Evolutionary conservation across 2,888 invertebrate species (phyloP), one percentile per base, ranked within the genome.

Genomic region (Drosophila falleni): DNA sequence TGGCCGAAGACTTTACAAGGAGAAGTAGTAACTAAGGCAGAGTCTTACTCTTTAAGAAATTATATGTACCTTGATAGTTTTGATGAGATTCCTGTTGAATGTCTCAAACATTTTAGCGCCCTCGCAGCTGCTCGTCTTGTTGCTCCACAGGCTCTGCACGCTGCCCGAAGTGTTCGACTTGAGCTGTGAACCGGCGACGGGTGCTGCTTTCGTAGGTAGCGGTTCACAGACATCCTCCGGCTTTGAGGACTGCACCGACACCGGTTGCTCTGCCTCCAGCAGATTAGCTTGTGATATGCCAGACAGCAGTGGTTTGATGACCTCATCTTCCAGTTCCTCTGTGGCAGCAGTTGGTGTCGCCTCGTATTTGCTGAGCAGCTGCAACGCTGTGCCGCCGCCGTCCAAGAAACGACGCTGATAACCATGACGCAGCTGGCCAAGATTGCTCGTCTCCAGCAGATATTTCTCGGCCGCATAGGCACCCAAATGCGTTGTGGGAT

Each of bases 81-180:
- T 93, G 37, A 93, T 93, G 42, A 93, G 85, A 85, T 93, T 93
- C 53, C 93, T 78, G 70, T 93, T 93, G 79, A 93, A 93, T 58
- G 89, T 93, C 74, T 93, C 93, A 62, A 93, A 93, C 78, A 93
- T 89, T 71, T 93, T 93, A 42, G 93, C 92, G 37, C 93, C 93
- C 61, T 93, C 93, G 55, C 91, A 91, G 72, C 92, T 93, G 80
- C 92, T 93, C 10, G 91, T 90, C 69, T 91, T 92, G 70, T 91
- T 92, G 78, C 93, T 93, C 93, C 93, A 93, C 31, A 93, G 72
- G 65, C 93, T 93, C 70, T 92, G 92, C 10, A 91, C 91, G 65
- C 93, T 93, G 59, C 92, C 93, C 50, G 92, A 90, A 37, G 90
- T 90, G 23, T 79, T 79, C 1, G 91, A 89, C 67, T 89, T 89